Percentiles rank a stretch among this genome's conserved stretches.
phyloP scores from a whole-genome alignment of 2,888 invertebrate species.

The Ectropis crepuscularia region DNA sequence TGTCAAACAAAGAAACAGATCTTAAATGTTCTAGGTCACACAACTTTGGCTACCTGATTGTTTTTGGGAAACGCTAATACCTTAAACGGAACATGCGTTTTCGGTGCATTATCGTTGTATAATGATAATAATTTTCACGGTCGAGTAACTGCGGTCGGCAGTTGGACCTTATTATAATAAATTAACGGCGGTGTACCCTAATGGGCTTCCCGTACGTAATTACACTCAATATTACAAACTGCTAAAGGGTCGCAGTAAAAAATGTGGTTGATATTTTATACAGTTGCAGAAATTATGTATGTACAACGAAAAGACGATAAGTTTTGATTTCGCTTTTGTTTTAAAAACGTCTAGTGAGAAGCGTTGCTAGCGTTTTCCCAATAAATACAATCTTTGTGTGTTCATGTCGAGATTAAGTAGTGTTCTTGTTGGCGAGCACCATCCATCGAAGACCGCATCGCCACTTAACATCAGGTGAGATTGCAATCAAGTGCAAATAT shows the following conservation, averaged over 20 bases:
- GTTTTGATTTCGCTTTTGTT: too few species aligned
- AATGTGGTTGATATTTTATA: conserved; percentile 35
- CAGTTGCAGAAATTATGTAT: background rate
- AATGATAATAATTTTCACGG: conserved; percentile 81
- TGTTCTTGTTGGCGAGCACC: too few species aligned
- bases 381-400: too few species aligned
- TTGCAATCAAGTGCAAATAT: too few species aligned
- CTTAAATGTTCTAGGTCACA: conserved; percentile 13
- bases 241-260: conserved; percentile 67
- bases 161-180: conserved; percentile 82
- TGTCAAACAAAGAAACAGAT: background rate
- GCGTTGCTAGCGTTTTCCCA: too few species aligned
- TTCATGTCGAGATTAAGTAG: too few species aligned
- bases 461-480: too few species aligned
- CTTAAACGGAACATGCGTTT: conserved; percentile 40
- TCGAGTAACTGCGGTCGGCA: conserved; percentile 72
- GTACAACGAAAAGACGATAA: too few species aligned
- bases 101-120: conserved; percentile 61
- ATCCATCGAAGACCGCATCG: too few species aligned
- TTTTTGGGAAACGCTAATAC: conserved; percentile 25
- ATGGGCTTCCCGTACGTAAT: conserved; percentile 73
- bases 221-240: conserved; percentile 70
- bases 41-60: conserved; percentile 16
- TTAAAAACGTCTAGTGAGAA: too few species aligned
- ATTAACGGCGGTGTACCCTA: conserved; percentile 75